A percentile compares a stretch with the other conserved stretches of the same genome.
These are phyloP conservation scores for Balaenoptera acutorostrata DNA, from an alignment of 2,113 vertebrate genomes.

Conservation along the genomic window DNA sequence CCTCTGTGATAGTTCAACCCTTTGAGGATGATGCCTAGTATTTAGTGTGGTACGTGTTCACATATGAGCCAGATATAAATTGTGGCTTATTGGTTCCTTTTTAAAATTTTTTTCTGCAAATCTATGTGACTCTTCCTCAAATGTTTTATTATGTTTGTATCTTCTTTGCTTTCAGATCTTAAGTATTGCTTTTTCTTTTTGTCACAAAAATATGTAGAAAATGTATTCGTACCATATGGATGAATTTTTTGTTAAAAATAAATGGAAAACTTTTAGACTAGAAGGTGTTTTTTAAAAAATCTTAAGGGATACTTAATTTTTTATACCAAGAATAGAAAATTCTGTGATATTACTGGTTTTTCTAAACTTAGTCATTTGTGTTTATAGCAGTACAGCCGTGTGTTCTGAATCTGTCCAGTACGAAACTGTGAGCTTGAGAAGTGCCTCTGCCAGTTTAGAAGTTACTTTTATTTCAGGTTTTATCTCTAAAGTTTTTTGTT, in stretches of 20 bases:
- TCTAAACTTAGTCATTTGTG: not conserved
- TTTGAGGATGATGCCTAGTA: not conserved
- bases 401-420: not conserved
- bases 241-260: slow-evolving; percentile 5
- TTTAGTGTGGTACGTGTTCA: not conserved
- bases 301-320: not conserved
- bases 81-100: not conserved
- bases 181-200: not conserved
- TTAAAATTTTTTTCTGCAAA: not conserved
- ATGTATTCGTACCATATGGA: not conserved
- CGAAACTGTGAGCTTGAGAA: not conserved
- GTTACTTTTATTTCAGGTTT: not conserved
- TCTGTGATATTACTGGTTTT: not conserved
- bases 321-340: not conserved
- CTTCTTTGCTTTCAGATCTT: not conserved
- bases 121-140: not conserved
- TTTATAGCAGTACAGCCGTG: not conserved
- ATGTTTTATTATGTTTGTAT: not conserved
- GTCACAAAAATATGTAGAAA: not conserved
- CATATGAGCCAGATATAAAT: not conserved
- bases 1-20: not conserved
- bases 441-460: not conserved
- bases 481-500: not conserved
- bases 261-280: not conserved
- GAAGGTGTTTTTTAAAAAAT: not conserved